These are phyloP conservation scores for Cardiocondyla obscurior DNA, from an alignment of 1,140 invertebrate species.

Conservation along the genomic window DNA sequence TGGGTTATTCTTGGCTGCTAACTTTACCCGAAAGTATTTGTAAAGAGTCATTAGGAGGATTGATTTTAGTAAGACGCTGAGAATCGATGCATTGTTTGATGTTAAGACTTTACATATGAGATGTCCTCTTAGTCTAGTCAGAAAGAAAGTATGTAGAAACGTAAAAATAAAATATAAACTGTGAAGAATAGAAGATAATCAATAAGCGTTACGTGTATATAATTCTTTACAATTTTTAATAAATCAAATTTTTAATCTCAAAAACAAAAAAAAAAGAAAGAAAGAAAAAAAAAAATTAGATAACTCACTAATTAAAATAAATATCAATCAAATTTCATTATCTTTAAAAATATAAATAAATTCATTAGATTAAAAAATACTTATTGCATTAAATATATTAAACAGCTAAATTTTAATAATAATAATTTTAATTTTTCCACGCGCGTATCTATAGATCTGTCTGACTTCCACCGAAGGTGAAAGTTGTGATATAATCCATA, in stretches of 20 bases:
- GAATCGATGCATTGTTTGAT: neutral
- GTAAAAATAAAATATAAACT: neutral
- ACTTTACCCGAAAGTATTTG: neutral
- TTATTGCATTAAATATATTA: no score
- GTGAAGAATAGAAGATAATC: neutral
- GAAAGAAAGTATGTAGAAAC: neutral
- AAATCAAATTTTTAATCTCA: no score
- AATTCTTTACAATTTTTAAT: neutral
- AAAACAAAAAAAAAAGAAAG: no score
- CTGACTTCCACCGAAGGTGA: constrained; percentile 11
- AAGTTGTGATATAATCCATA: constrained; percentile 43
- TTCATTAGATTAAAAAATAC: neutral
- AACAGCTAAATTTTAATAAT: neutral
- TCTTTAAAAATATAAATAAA: neutral
- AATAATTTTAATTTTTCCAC: neutral
- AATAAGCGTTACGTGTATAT: neutral
- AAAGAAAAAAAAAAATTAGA: no score
- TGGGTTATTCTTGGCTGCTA: neutral
- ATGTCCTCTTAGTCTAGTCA: neutral
- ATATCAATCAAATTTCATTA: neutral
- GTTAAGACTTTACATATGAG: neutral
- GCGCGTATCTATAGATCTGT: neutral
- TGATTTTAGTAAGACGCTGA: neutral
- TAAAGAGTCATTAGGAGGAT: neutral
- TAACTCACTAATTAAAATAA: neutral